Evolutionary conservation across 2,113 vertebrate species (phyloP), one percentile per base, ranked within the genome.

Genomic region (Oceanodroma tethys): DNA sequence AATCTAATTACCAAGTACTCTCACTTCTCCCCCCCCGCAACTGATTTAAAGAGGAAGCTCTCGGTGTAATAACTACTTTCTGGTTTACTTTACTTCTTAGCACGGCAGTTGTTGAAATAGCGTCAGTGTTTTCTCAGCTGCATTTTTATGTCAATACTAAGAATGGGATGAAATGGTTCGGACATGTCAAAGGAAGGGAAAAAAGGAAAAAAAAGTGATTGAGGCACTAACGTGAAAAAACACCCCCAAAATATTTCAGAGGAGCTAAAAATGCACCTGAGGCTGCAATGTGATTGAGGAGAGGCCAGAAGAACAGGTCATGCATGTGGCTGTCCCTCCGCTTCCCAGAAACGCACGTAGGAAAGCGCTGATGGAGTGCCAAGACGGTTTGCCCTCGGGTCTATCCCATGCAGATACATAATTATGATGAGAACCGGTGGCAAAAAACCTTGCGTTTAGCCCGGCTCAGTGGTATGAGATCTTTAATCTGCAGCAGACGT

Each of bases 251-350:
- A 67, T 56, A 75, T 94, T 92, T 93, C 50, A 82, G 81, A 74
- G 50, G 67, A 97, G 82, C 30, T 84, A 75, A 96, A 89, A 93
- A 95, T 85, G 80, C 86, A 95, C 67, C 85, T 30, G 86, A 89
- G 73, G 93, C 91, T 96, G 83, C 56, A 79, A 27, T 34, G 29
- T 72, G 94, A 63, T 90, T 95, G 93, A 91, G 79, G 74, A 93
- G 90, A 96, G 98, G 97, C 97, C 97, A 98, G 97, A 98, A 95
- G 88, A 98, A 97, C 98, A 98, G 98, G 98, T 97, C 98, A 98
- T 95, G 96, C 97, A 81, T 97, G 95, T 96, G 97, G 97, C 97
- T 98, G 88, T 86, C 95, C 97, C 98, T 97, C 65, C 20, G 6
- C 38, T 88, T 97, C 94, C 84, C 95, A 91, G 97, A 50, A 76